phyloP scores from a whole-genome alignment of 2,888 invertebrate genomes.

The Parnassius glacialis region DNA sequence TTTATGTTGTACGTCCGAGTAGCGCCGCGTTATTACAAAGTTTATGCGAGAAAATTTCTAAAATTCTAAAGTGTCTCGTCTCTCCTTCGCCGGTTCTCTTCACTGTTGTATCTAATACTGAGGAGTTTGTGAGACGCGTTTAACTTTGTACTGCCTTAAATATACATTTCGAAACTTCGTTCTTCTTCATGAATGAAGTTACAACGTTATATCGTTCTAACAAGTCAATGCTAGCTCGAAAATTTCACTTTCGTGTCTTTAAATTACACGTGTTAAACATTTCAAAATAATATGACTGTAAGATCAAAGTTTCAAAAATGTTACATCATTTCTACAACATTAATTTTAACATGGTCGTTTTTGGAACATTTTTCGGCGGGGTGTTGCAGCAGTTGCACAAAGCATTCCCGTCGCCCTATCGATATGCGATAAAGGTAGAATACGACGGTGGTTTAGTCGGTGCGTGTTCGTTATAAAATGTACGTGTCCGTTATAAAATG shows the following conservation, averaged over 20 bases:
- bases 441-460: too few species aligned
- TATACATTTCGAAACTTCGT: slow-evolving; percentile 72
- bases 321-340: too few species aligned
- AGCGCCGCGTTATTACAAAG: slow-evolving; percentile 59
- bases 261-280: slow-evolving; percentile 6
- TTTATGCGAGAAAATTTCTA: slow-evolving; percentile 70
- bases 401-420: too few species aligned
- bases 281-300: neutral
- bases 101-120: slow-evolving; percentile 58
- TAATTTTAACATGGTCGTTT: too few species aligned
- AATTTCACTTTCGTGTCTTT: slow-evolving; percentile 49
- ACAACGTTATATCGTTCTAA: slow-evolving; percentile 60
- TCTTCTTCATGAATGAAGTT: slow-evolving; percentile 61
- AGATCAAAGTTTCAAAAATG: too few species aligned
- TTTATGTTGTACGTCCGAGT: slow-evolving; percentile 62
- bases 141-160: slow-evolving; percentile 73
- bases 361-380: too few species aligned
- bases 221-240: slow-evolving; percentile 57
- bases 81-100: slow-evolving; percentile 45
- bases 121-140: slow-evolving; percentile 61
- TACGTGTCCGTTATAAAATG: too few species aligned
- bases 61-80: slow-evolving; percentile 71
- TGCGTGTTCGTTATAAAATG: too few species aligned
- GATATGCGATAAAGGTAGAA: too few species aligned
- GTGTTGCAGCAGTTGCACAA: too few species aligned